Evolutionary conservation across 2,888 invertebrate genomes (phyloP), one percentile per base, ranked within the genome.

Genomic region (Nezara viridula): DNA sequence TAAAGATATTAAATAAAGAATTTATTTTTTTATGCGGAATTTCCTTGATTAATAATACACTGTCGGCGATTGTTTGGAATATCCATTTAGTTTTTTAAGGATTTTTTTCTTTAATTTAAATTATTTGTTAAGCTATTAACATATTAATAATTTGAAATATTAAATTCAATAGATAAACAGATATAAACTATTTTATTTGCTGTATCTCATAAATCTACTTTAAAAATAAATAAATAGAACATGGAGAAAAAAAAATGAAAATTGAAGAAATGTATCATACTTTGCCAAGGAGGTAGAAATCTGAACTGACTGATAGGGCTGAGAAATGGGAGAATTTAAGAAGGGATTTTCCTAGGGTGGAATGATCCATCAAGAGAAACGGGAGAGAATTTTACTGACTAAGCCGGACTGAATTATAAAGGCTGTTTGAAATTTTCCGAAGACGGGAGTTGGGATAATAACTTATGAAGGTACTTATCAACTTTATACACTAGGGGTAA

Each of bases 261-360:
- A 73, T 37, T 73, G 66, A 73, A 37, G 66, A 73, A 73, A 73
- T 73, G 37, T 37, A 73, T 73, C 66, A 73, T 73, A 73, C 66
- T 73, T 37, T 73, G 66, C 37, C 32, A 10, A 73, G 66, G 37
- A 73, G 66, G 66, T 37, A 73, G 66, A 37, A 73, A 73, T 73
- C 66, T 37, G 19, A 73, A 37, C 66, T 73, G 66, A 73, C 66
- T 73, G 66, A 73, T 73, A 73, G 66, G 66, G 37, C 32, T 73
- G 32, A 73, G 66, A 37, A 73, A 73, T 73, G 66, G 37, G 66
- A 9, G 66, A 73, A 73, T 37, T 73, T 73, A 73, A 73, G 66
- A 73, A 73, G 66, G 66, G 66, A 73, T 73, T 73, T 73, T 21
- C 66, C 66, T 37, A 73, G 32, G 19, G 37, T 21, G 37, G 19